phyloP scores from a whole-genome alignment of 2,113 vertebrate species.

The Phylloscopus trochiloides region DNA sequence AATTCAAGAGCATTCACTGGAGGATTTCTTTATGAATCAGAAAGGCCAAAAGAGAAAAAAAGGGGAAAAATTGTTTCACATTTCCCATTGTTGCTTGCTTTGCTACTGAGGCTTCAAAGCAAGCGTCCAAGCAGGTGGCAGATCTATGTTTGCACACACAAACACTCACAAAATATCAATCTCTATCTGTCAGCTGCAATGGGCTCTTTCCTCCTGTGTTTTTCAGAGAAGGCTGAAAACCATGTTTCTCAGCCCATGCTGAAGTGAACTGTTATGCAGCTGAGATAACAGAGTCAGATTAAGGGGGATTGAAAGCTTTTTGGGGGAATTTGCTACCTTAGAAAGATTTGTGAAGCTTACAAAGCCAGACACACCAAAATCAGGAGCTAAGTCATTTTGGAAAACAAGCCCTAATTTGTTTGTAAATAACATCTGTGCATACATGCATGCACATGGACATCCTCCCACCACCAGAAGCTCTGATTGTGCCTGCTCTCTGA shows the following conservation, averaged over 20 bases:
- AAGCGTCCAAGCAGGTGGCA: neutral
- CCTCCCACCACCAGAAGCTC: neutral
- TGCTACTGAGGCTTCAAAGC: neutral
- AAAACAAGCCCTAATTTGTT: neutral
- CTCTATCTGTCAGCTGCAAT: neutral
- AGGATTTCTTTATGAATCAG: neutral
- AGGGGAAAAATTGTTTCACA: accelerated
- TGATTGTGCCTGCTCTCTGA: neutral
- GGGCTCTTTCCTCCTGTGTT: neutral
- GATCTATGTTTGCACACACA: neutral
- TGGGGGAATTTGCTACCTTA: neutral
- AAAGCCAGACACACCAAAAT: neutral
- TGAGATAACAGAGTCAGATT: neutral
- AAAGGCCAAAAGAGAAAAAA: neutral
- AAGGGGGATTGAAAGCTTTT: neutral
- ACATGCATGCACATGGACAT: neutral
- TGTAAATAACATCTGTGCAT: neutral
- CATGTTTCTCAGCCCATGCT: neutral
- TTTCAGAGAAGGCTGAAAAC: neutral
- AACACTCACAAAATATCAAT: neutral
- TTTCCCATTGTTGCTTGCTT: neutral
- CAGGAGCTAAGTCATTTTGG: neutral
- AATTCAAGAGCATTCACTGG: neutral
- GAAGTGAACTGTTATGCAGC: neutral
- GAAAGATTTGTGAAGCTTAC: neutral